Base-by-base conservation (phyloP, 2,888 invertebrate species). In the Tridacna gigas region DNA sequence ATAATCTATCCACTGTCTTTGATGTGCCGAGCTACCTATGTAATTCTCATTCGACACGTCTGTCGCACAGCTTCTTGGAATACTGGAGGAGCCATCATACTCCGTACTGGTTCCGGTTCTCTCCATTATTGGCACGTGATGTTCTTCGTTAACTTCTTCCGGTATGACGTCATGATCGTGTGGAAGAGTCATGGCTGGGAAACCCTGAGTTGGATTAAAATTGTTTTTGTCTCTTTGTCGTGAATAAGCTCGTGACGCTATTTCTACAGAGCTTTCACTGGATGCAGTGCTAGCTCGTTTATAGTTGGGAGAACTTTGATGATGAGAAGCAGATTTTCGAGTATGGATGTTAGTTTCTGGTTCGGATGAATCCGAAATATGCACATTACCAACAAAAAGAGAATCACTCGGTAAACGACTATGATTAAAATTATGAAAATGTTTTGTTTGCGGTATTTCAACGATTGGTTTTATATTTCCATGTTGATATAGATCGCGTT, bases 181-280 rank as follows among this genome's bases (percentile, higher is more conserved):
- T 75, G 86, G 81, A n/a, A 80, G 84, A 48, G 89, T 74, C 56
- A 84, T 86, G 66, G 86, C 80, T 20, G 86, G 81, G 48, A 66
- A 74, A n/a, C 79, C 25, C 45, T 77, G 71, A 60, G 83, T 88
- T 56, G 37, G 63, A 51, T 65, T 48, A 28, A 28, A 25, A 12
- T 80, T 26, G 25, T 77, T 69, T 81, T 89, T 89, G 13, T 91
- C 90, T 74, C 86, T 86, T 25, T 84, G 84, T 82, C 87, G 90
- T 13, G 82, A 71, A 65, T 89, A 88, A 0, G 88, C 84, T 75
- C 90, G 90, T 45, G 86, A 83, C 15, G 84, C 63, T 47, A 88
- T 88, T 66, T 92, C 91, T 9, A 90, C 83, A 0, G 90, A 91
- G 74, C 90, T 91, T 82, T 91, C 92, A 74, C 90, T 91, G n/a